phyloP scores from a whole-genome alignment of 2,113 vertebrate species.

The Axis porcinus region DNA sequence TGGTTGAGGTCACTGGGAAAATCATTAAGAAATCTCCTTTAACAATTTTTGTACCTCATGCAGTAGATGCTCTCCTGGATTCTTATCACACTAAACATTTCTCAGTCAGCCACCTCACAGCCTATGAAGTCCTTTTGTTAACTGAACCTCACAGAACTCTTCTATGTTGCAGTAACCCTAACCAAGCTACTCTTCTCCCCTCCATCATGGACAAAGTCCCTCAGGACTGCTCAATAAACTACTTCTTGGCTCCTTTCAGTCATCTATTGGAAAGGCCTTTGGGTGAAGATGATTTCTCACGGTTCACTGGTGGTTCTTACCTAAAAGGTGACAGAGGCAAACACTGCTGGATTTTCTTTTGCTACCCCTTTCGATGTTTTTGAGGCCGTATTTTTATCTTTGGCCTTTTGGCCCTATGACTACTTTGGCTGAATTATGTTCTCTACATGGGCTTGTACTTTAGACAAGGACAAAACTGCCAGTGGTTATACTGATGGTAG shows the following conservation, averaged over 20 bases:
- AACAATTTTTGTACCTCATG: neutral
- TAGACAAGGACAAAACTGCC: neutral
- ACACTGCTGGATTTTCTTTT: neutral
- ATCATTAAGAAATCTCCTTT: neutral
- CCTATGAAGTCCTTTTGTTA: neutral
- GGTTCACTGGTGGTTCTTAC: neutral
- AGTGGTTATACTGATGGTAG: neutral
- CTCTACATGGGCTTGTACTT: neutral
- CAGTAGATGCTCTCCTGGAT: neutral
- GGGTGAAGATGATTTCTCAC: neutral
- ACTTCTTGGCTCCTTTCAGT: neutral
- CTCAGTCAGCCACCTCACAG: neutral
- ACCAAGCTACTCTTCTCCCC: neutral
- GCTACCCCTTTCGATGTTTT: neutral
- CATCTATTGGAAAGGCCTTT: neutral
- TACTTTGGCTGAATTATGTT: neutral
- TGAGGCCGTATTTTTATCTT: neutral
- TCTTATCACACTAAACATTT: neutral
- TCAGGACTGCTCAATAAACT: accelerated
- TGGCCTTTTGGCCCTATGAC: neutral
- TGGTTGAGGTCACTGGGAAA: neutral
- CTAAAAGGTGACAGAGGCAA: neutral
- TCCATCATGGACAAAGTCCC: neutral
- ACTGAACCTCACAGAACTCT: neutral
- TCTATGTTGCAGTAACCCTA: neutral